Base-by-base conservation (phyloP, 2,797 vertebrate species). In the Falco berigora region DNA sequence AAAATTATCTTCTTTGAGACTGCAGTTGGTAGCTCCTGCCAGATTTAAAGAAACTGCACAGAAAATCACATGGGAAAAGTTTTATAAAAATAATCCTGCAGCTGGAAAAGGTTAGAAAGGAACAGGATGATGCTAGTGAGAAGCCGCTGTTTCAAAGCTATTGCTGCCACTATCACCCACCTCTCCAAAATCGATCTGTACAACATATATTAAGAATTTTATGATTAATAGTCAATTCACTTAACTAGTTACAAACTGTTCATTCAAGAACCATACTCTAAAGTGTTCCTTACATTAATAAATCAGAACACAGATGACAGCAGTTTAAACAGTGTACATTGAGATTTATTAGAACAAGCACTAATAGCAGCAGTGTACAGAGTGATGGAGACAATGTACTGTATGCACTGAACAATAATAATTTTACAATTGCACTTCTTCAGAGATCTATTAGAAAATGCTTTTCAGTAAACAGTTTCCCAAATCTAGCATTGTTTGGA, bases 301-400 rank as follows among this genome's bases (percentile, higher is more conserved):
- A 96, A 96, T 78, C 75, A 97, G 81, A 94, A 92, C 75, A 77
- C 88, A 94, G 77, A 87, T 64, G 53, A 89, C 84, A 93, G 61
- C 46, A 89, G 75, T 76, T 96, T 90, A 96, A 97, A 97, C 90
- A 96, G 96, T 96, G 97, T 97, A 97, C 96, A 97, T 96, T 90
- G 85, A 97, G 95, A 98, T 99, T 99, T 99, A 99, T 99, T 99
- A 98, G 98, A 99, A 99, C 98, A 98, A 99, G 98, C 98, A 98
- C 98, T 98, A 98, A 93, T 98, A 99, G 99, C 99, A 99, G 98
- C 98, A 98, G 97, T 95, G 94, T 97, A 97, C 95, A 97, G 97
- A 95, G 98, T 98, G 98, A 98, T 98, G 98, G 98, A 98, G 98
- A 98, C 98, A 98, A 94, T 78, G 94, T 94, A 95, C 95, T 98